Conservation (phyloP, 2,113 vertebrate genomes). For the Hippopotamus amphibius region DNA sequence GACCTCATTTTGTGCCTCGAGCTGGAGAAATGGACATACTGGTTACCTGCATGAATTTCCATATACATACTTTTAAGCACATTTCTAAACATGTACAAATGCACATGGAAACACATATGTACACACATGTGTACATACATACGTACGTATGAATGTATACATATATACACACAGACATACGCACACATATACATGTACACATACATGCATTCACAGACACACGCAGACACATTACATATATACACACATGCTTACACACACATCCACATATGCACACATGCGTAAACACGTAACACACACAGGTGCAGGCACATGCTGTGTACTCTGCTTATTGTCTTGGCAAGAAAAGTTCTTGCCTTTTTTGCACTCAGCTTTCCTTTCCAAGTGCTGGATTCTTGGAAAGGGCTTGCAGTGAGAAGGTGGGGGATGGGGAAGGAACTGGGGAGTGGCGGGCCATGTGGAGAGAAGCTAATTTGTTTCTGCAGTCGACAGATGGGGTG, state of each 20-base stretch:
- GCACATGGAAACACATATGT: too few relatives aligned
- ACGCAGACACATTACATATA: neutral
- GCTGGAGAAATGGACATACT: neutral
- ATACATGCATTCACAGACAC: neutral
- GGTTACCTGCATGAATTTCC: neutral
- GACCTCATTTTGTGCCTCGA: neutral
- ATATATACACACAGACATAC: too few relatives aligned
- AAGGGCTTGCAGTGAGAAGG: neutral
- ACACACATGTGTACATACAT: neutral
- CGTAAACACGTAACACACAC: neutral
- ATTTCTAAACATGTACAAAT: neutral
- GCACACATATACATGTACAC: rapidly evolving
- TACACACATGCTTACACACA: rapidly evolving
- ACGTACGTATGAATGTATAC: rapidly evolving
- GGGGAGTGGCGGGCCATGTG: neutral
- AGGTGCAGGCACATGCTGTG: too few relatives aligned
- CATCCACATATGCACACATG: rapidly evolving
- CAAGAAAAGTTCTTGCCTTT: neutral
- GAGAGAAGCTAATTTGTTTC: conserved; percentile 67
- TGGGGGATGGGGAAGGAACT: neutral
- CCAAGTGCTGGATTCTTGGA: conserved; percentile 20
- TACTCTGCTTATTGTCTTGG: neutral
- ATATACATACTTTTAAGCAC: neutral
- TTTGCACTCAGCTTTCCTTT: conserved; percentile 3
- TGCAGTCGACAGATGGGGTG: conserved; percentile 55